Percentiles rank a stretch among this genome's conserved stretches.
phyloP scores from a whole-genome alignment of 2,113 vertebrate genomes.

The Pholis gunnellus region DNA sequence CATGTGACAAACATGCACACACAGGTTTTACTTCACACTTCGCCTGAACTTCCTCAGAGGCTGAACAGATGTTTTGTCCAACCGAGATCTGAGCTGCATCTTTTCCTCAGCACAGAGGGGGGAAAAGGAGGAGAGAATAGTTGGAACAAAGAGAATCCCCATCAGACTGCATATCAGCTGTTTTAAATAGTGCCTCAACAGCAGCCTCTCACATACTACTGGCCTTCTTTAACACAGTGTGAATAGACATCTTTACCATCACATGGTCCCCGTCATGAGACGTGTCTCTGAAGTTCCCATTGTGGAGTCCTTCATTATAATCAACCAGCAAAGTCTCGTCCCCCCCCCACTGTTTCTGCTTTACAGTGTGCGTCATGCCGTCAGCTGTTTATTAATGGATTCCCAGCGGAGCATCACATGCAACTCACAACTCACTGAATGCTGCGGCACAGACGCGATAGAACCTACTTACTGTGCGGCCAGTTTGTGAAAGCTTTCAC shows the following conservation, averaged over 20 bases:
- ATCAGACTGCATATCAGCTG: constrained; percentile 41
- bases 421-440: constrained; percentile 35
- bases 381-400: constrained; percentile 65
- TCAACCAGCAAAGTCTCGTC: neutral
- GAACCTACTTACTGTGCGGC: constrained; percentile 53
- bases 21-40: constrained; percentile 35
- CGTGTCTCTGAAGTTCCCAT: constrained; percentile 36
- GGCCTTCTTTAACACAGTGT: constrained; percentile 8
- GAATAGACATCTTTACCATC: neutral
- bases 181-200: constrained; percentile 29
- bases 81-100: constrained; percentile 50
- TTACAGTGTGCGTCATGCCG: constrained; percentile 34
- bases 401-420: constrained; percentile 56
- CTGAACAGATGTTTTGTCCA: constrained; percentile 64
- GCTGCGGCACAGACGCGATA: constrained; percentile 42
- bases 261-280: neutral
- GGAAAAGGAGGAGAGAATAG: constrained; percentile 16
- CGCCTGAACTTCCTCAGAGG: constrained; percentile 60
- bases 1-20: constrained; percentile 17
- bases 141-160: constrained; percentile 51
- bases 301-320: constrained; percentile 48
- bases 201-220: neutral
- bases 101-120: constrained; percentile 32
- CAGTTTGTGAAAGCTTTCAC: constrained; percentile 33
- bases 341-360: constrained; percentile 25